Evolutionary conservation across 1,140 invertebrate species (phyloP).

Genomic region (Melipona quadrifasciata): DNA sequence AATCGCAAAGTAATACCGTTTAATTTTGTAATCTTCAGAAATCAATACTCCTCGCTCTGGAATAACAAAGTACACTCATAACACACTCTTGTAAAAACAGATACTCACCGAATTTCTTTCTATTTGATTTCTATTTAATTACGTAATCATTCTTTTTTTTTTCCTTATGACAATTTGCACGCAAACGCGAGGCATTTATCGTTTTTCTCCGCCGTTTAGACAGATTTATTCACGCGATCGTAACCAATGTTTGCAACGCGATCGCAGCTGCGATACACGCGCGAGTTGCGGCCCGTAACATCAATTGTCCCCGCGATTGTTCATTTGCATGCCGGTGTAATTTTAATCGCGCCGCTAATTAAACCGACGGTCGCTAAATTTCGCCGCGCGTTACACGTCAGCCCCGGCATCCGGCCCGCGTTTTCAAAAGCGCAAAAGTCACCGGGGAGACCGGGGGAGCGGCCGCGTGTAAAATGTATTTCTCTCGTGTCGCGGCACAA

Average conservation of each 20-base stretch:
- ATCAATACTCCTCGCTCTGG: no score
- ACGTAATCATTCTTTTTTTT: no score
- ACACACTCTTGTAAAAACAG: no score
- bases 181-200: neutral
- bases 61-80: no score
- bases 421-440: neutral
- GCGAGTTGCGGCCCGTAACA: neutral
- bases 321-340: constrained; percentile 27
- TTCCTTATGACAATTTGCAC: no score
- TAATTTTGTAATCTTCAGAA: no score
- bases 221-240: neutral
- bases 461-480: neutral
- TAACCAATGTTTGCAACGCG: neutral
- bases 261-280: constrained; percentile 1
- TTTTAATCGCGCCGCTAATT: constrained; percentile 34
- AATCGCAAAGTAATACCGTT: no score
- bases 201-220: no score
- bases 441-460: no score
- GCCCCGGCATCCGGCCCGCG: no score
- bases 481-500: neutral
- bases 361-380: constrained; percentile 11
- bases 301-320: constrained; percentile 18
- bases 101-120: no score
- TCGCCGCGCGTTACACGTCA: neutral
- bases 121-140: no score